These are phyloP conservation scores for Trichechus manatus DNA, from an alignment of 2,113 vertebrate species.

Conservation along the genomic window DNA sequence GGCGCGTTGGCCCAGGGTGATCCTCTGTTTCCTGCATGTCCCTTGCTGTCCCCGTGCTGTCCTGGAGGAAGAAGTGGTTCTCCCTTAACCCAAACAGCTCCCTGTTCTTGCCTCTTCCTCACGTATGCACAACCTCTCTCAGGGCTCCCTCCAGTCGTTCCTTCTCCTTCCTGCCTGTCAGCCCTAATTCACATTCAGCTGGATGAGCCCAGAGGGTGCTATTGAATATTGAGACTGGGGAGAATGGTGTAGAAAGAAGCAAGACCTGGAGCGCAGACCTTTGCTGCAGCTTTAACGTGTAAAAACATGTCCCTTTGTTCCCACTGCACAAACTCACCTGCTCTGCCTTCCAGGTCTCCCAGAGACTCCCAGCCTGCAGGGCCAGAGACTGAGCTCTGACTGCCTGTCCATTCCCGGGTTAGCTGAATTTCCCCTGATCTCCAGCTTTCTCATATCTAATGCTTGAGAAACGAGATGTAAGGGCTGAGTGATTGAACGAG, in stretches of 20 bases:
- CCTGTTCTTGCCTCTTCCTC: neutral
- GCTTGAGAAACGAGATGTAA: constrained; percentile 34
- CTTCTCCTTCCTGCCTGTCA: neutral
- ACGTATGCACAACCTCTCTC: neutral
- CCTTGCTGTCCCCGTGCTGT: neutral
- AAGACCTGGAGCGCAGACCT: neutral
- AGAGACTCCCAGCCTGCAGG: neutral
- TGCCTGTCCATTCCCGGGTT: neutral
- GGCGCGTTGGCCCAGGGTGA: neutral
- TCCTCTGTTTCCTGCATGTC: neutral
- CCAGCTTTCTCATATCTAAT: constrained; percentile 30
- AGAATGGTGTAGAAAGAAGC: neutral
- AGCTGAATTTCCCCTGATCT: constrained; percentile 19
- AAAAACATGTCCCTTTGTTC: neutral
- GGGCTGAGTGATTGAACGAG: neutral
- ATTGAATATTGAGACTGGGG: neutral
- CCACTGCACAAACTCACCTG: neutral
- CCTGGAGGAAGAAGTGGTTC: neutral
- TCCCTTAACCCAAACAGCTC: neutral
- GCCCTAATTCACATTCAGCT: neutral
- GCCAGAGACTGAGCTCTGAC: neutral
- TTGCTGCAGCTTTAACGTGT: neutral
- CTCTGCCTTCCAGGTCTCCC: neutral
- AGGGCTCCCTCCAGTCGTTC: constrained; percentile 40
- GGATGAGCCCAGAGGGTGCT: neutral